Evolutionary conservation across 2,113 vertebrate species (phyloP).

Genomic region (Cyprinodon variegatus): DNA sequence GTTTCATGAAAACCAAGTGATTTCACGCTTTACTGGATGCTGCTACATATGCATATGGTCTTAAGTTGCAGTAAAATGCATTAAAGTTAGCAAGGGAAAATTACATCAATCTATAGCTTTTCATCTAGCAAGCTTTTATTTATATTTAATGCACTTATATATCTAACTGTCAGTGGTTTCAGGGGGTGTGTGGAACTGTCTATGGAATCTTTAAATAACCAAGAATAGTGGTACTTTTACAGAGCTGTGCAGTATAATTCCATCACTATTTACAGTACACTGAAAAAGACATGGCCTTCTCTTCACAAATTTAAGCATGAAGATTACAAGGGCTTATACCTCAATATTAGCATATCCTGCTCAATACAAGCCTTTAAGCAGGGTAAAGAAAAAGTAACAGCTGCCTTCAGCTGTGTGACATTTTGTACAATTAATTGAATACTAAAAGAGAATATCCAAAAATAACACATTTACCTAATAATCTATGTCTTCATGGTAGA

Average conservation of each 20-base stretch:
- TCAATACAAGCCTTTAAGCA: conserved; percentile 59
- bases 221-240: conserved; percentile 2
- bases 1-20: conserved; percentile 66
- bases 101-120: conserved; percentile 41
- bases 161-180: conserved; percentile 1
- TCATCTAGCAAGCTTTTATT: conserved; percentile 41
- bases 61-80: conserved; percentile 43
- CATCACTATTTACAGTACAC: conserved; percentile 44
- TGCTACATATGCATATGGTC: conserved; percentile 58
- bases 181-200: conserved; percentile 11
- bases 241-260: conserved; percentile 13
- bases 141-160: conserved; percentile 17
- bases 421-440: conserved; percentile 50
- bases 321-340: conserved; percentile 72
- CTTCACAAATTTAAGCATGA: conserved; percentile 65
- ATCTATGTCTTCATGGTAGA: conserved; percentile 37
- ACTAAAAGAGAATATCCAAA: conserved; percentile 7
- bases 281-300: conserved; percentile 38
- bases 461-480: conserved; percentile 23
- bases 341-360: conserved; percentile 68
- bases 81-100: conserved; percentile 26
- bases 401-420: conserved; percentile 39
- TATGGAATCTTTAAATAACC: conserved; percentile 28
- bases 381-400: conserved; percentile 49
- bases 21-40: conserved; percentile 64